Evolutionary conservation across 2,113 vertebrate species (phyloP), one percentile per base, ranked within the genome.

Genomic region (Paramormyrops kingsleyae): DNA sequence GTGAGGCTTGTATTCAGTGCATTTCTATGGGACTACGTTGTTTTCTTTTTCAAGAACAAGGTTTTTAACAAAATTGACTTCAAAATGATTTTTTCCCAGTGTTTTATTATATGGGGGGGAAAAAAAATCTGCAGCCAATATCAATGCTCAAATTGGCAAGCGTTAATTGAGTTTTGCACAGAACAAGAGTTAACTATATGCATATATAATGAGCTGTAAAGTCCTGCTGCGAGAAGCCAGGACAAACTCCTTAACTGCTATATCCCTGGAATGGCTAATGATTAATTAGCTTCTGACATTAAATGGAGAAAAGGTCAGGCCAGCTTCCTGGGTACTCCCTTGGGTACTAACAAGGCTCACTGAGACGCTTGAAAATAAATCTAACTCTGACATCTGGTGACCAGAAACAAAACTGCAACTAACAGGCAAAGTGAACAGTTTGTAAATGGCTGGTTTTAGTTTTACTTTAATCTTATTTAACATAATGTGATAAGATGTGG

Each of bases 241-340:
- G 95, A 96, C 96, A 96, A 97, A 97, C 95, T 97, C 97, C 97
- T 97, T 96, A 97, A 96, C 94, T 95, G 94, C 95, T 96, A 96
- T 97, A 97, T 96, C 97, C 98, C 97, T 96, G 97, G 97, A 97
- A 98, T 97, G 95, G 91, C 97, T 99, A 98, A 99, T 99, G 98
- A 98, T 99, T 98, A 98, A 99, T 99, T 99, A 99, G 97, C 94
- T 96, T 95, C 96, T 97, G 97, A 98, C 97, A 96, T 98, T 98
- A 98, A 98, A 97, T 97, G 97, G 97, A 97, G 97, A 97, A 98
- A 98, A 99, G 98, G 97, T 98, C 97, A 97, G 95, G 96, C 95
- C 90, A 96, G 97, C 97, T 97, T 97, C 96, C 97, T 96, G 95
- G 96, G 96, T 96, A 24, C 24, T 80, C 35, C 80, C 17, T n/a